Evolutionary conservation across 2,797 vertebrate species (phyloP).

Genomic region (Hirundo rustica): DNA sequence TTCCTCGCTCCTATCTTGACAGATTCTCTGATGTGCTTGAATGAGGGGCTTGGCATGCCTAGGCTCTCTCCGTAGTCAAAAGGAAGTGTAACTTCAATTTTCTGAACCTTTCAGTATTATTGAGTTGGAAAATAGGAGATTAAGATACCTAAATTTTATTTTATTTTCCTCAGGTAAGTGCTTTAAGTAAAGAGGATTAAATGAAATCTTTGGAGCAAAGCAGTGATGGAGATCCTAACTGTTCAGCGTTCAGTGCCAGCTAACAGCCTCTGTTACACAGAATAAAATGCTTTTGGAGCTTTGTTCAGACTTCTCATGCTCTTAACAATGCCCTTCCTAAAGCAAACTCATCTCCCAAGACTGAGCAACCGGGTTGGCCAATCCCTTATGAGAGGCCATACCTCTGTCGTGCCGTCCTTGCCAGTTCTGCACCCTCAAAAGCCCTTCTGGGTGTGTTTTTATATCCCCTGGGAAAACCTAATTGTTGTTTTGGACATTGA

Average conservation of each 20-base stretch:
- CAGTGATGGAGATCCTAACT: neutral
- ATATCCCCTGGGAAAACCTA: neutral
- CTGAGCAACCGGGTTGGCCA: neutral
- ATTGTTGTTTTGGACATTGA: neutral
- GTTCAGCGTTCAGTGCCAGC: neutral
- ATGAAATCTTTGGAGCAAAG: neutral
- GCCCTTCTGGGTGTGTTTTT: neutral
- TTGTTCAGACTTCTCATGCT: neutral
- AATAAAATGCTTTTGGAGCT: neutral
- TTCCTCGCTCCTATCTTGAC: neutral
- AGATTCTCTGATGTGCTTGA: neutral
- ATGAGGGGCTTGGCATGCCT: neutral
- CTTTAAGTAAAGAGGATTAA: neutral
- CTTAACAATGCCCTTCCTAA: neutral
- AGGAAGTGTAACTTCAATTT: neutral
- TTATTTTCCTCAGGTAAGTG: neutral
- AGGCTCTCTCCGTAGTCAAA: neutral
- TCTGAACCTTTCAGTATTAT: neutral
- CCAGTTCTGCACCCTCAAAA: neutral
- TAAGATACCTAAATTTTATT: neutral
- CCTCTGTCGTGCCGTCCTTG: accelerated
- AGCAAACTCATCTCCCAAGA: neutral
- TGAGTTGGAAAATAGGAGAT: neutral
- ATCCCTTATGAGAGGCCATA: neutral
- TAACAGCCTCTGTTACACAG: neutral